phyloP scores from a whole-genome alignment of 2,113 vertebrate species.

The Myocastor coypus region DNA sequence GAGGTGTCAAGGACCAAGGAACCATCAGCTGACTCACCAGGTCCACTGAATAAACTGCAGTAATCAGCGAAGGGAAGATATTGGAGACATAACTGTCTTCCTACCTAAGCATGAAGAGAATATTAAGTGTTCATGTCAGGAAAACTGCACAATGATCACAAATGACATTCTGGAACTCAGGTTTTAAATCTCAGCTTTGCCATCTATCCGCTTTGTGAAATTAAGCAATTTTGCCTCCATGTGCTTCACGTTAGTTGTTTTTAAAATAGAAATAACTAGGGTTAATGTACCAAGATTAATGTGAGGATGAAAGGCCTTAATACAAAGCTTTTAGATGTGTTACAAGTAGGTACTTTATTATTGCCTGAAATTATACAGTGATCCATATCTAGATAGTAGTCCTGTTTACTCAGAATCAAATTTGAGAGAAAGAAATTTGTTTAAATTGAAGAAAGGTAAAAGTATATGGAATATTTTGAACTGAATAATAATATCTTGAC shows the following conservation, averaged over 20 bases:
- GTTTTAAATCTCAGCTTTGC: background rate
- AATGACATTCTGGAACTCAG: background rate
- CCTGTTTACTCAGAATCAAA: background rate
- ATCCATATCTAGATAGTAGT: background rate
- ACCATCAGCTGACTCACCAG: background rate
- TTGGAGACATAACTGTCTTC: background rate
- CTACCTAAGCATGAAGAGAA: background rate
- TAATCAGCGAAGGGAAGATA: background rate
- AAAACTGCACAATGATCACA: background rate
- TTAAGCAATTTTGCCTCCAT: background rate
- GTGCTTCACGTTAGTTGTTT: background rate
- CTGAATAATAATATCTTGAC: background rate
- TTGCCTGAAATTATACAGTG: background rate
- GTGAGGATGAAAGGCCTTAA: background rate
- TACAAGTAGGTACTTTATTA: background rate
- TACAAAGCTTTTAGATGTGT: background rate
- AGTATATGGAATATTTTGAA: background rate
- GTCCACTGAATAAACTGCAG: background rate
- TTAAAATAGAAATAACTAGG: background rate
- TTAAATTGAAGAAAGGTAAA: background rate
- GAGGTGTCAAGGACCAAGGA: background rate
- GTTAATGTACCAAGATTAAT: background rate
- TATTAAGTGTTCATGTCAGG: background rate
- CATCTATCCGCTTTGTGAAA: background rate
- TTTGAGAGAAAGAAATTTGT: background rate